Evolutionary conservation across 2,888 invertebrate genomes (phyloP).

Genomic region (Glaucopsyche alexis): DNA sequence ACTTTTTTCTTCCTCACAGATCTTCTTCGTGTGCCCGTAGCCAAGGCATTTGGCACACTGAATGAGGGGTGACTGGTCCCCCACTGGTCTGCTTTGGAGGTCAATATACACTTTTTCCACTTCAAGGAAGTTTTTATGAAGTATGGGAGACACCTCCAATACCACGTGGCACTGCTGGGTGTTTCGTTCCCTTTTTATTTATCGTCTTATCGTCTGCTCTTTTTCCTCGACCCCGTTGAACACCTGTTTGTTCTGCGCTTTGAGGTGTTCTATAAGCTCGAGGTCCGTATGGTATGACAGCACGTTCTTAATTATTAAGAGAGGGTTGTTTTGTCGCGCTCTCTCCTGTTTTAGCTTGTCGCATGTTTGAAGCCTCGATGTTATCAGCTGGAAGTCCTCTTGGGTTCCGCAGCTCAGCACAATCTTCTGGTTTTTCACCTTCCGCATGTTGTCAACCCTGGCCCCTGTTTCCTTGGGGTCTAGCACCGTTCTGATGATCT

Average conservation of each 20-base stretch:
- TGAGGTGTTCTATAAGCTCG: not conserved
- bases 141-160: too few relatives aligned
- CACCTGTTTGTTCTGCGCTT: not conserved
- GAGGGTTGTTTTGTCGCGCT: not conserved
- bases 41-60: conserved; percentile 36
- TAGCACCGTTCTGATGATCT: not conserved
- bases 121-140: not conserved
- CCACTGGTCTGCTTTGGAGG: conserved; percentile 30
- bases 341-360: not conserved
- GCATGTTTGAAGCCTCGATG: not conserved
- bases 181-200: too few relatives aligned
- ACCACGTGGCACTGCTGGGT: too few relatives aligned
- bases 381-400: not conserved
- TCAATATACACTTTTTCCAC: conserved; percentile 32
- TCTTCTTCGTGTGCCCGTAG: too few relatives aligned
- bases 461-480: not conserved
- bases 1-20: too few relatives aligned
- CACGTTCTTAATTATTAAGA: not conserved
- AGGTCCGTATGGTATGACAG: not conserved
- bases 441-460: not conserved
- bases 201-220: too few relatives aligned
- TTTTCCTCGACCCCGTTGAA: too few relatives aligned
- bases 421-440: not conserved
- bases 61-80: conserved; percentile 34
- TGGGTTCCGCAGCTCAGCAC: not conserved